phyloP scores from a whole-genome alignment of 2,113 vertebrate species.

The Heterochromis multidens region DNA sequence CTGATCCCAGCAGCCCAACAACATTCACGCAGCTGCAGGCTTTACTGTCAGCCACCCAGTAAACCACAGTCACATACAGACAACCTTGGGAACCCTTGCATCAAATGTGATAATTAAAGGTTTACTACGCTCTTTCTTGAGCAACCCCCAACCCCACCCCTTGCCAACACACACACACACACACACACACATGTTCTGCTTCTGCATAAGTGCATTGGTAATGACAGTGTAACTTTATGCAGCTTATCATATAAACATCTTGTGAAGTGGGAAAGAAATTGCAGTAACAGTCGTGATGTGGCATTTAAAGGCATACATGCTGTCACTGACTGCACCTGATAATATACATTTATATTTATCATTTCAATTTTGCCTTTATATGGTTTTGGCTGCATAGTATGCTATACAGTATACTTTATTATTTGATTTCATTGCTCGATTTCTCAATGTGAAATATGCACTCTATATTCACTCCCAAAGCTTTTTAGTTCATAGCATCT shows the following conservation, averaged over 20 bases:
- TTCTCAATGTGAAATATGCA: not conserved
- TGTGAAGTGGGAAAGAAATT: conserved; percentile 19
- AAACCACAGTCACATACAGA: conserved; percentile 29
- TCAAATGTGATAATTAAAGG: conserved; percentile 65
- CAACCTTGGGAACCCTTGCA: conserved; percentile 46
- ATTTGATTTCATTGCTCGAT: not conserved
- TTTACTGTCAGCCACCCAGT: not conserved
- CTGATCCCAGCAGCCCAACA: not conserved
- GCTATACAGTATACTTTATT: not conserved
- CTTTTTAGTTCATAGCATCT: not conserved
- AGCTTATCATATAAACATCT: conserved; percentile 46
- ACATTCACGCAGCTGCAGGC: not conserved
- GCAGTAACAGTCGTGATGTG: not conserved
- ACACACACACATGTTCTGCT: not conserved
- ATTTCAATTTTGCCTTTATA: not conserved
- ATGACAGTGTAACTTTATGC: conserved; percentile 44
- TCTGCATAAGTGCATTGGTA: conserved; percentile 14
- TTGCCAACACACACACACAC: not conserved
- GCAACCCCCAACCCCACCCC: not conserved
- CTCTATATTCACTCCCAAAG: not conserved
- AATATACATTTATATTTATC: not conserved
- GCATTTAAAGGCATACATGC: conserved; percentile 1
- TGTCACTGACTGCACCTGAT: conserved; percentile 14
- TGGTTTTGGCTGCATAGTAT: not conserved
- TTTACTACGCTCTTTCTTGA: conserved; percentile 20